Percentiles rank a stretch among this genome's conserved stretches.
Evolutionary conservation across 1,140 invertebrate genomes (phyloP).

Genomic region (Thaumatotibia leucotreta): DNA sequence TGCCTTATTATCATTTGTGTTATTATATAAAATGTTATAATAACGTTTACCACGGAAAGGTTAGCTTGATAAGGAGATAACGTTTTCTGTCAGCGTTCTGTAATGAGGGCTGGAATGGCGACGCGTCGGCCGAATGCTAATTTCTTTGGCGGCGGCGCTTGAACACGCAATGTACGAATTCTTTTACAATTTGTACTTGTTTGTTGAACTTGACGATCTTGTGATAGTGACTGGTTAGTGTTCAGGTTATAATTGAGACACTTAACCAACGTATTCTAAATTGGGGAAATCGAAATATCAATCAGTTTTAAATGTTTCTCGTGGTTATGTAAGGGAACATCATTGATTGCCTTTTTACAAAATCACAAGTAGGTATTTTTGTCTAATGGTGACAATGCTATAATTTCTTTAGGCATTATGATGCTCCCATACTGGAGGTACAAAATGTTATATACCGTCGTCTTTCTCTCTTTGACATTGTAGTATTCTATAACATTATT

Average conservation of each 20-base stretch:
- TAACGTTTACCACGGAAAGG: constrained; percentile 58
- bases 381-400: too few species aligned
- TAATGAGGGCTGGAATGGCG: constrained; percentile 36
- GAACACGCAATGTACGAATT: constrained; percentile 43
- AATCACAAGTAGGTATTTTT: too few species aligned
- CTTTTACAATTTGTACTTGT: constrained; percentile 57
- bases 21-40: constrained; percentile 70
- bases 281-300: background rate
- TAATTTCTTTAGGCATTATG: too few species aligned
- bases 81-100: constrained; percentile 31
- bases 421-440: too few species aligned
- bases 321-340: too few species aligned
- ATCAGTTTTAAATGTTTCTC: background rate
- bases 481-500: too few species aligned
- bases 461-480: too few species aligned
- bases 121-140: constrained; percentile 30
- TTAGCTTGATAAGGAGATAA: constrained; percentile 59
- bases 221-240: constrained; percentile 12
- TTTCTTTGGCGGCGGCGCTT: constrained; percentile 37
- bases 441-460: too few species aligned
- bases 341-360: too few species aligned
- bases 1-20: constrained; percentile 66
- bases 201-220: constrained; percentile 46
- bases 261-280: background rate
- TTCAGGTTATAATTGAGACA: background rate